These are phyloP conservation scores for Tholera decimalis DNA, from an alignment of 2,888 invertebrate species.

Conservation along the genomic window DNA sequence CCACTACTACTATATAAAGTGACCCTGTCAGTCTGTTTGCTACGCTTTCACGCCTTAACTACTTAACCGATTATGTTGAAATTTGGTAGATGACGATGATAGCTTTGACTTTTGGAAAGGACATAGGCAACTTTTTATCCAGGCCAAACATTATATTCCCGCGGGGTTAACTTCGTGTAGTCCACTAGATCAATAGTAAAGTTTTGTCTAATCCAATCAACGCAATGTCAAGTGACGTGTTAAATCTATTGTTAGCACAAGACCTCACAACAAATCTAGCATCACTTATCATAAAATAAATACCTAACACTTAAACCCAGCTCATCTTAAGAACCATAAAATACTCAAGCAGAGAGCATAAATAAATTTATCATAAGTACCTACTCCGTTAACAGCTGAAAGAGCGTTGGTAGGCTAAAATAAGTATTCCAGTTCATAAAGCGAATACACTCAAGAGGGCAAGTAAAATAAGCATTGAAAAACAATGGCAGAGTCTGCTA, in stretches of 20 bases:
- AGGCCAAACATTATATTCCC: too few species aligned
- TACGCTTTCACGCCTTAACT: too few species aligned
- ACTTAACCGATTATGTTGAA: too few species aligned
- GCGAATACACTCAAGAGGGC: slow-evolving; percentile 30
- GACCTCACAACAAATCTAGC: slow-evolving; percentile 11
- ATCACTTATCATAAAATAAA: slow-evolving; percentile 1
- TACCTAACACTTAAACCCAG: slow-evolving; percentile 23
- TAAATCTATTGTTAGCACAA: not conserved
- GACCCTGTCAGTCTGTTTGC: too few species aligned
- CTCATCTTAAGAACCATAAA: slow-evolving; percentile 8
- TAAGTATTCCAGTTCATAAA: slow-evolving; percentile 49
- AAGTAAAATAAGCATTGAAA: slow-evolving; percentile 57
- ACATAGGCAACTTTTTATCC: too few species aligned
- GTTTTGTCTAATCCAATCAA: not conserved
- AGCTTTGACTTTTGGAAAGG: too few species aligned
- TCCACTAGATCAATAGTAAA: not conserved
- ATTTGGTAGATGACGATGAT: too few species aligned
- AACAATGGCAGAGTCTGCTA: slow-evolving; percentile 37
- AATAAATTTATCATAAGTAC: slow-evolving; percentile 62
- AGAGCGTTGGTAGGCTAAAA: slow-evolving; percentile 36
- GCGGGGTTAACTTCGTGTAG: too few species aligned
- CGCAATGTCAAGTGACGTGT: not conserved
- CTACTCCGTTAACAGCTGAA: slow-evolving; percentile 57
- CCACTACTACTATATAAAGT: too few species aligned
- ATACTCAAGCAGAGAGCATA: slow-evolving; percentile 41